These are phyloP conservation scores for Clunio marinus DNA, from an alignment of 2,888 invertebrate genomes.

Conservation along the genomic window DNA sequence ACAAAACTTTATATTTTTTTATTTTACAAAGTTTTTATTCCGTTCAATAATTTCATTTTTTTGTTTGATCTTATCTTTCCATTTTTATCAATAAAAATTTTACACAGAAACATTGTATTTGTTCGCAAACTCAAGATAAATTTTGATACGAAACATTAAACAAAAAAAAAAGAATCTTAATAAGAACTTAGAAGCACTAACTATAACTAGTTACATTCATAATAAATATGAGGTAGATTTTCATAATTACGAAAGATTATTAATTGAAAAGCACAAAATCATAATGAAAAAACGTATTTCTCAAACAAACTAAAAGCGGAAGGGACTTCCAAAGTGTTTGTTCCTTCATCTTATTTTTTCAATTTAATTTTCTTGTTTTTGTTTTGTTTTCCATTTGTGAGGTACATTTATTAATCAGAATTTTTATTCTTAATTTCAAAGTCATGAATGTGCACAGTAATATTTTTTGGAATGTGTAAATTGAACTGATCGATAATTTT, in stretches of 20 bases:
- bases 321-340: background rate
- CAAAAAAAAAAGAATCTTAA: constrained; percentile 12
- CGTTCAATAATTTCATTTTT: background rate
- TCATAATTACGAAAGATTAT: background rate
- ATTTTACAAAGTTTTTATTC: background rate
- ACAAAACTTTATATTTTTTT: background rate
- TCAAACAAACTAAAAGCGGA: too few species aligned
- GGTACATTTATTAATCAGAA: background rate
- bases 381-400: background rate
- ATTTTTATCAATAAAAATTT: constrained; percentile 4
- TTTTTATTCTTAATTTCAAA: too few species aligned
- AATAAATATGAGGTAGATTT: constrained; percentile 37
- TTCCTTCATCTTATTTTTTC: too few species aligned
- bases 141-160: background rate
- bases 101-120: background rate
- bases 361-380: too few species aligned
- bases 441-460: constrained; percentile 1
- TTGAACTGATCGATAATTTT: too few species aligned
- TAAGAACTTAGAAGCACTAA: constrained; percentile 1
- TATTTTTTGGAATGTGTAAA: background rate
- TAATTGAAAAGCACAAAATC: background rate
- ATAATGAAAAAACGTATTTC: background rate
- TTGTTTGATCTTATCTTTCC: background rate
- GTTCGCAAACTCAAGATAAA: background rate
- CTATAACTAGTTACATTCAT: constrained; percentile 12